Percentiles rank a stretch among this genome's conserved stretches.
Evolutionary conservation across 2,888 invertebrate genomes (phyloP).

Genomic region (Actias luna): DNA sequence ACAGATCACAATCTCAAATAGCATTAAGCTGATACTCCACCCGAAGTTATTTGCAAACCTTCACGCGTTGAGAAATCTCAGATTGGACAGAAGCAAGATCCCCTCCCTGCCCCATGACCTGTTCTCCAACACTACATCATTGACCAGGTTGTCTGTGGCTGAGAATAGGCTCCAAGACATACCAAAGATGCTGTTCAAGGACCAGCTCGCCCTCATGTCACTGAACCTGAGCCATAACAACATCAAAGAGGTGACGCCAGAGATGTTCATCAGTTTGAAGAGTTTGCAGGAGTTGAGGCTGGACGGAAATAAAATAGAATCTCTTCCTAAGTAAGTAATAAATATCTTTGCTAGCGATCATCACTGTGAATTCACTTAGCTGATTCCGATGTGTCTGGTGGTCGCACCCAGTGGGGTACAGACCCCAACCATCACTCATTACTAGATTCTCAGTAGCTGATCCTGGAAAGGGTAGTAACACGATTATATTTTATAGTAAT

Average conservation of each 20-base stretch:
- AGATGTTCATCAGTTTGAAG: slow-evolving; percentile 18
- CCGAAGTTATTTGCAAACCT: slow-evolving; percentile 13
- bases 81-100: not conserved
- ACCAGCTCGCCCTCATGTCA: not conserved
- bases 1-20: slow-evolving; percentile 15
- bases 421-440: no score
- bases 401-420: no score
- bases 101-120: not conserved
- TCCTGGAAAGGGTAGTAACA: no score
- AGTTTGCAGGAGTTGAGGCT: slow-evolving; percentile 18
- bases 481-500: no score
- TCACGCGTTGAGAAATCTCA: not conserved
- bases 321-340: slow-evolving; percentile 22
- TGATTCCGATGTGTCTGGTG: no score
- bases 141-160: slow-evolving; percentile 15
- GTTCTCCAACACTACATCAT: not conserved
- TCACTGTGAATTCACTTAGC: no score
- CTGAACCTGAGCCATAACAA: slow-evolving; percentile 19
- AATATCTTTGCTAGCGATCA: no score
- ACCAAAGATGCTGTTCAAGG: slow-evolving; percentile 16
- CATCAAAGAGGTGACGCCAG: slow-evolving; percentile 8
- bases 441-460: no score
- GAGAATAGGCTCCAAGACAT: slow-evolving; percentile 16
- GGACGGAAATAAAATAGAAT: slow-evolving; percentile 19
- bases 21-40: not conserved